phyloP scores from a whole-genome alignment of 2,113 vertebrate genomes.

The Dicentrarchus labrax region DNA sequence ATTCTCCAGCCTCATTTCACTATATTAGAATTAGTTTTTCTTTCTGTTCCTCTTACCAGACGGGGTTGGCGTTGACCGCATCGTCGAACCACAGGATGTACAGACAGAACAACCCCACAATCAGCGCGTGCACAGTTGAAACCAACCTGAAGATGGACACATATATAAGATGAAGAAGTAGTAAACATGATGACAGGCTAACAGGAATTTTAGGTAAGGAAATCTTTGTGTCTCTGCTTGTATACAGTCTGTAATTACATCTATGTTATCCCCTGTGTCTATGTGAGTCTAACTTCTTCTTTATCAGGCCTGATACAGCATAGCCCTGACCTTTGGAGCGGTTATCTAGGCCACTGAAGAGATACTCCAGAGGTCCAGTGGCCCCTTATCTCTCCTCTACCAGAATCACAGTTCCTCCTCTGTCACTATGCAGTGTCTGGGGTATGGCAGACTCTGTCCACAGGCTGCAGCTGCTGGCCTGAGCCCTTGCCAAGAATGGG shows the following conservation, averaged over 20 bases:
- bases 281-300: neutral
- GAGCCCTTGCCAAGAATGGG: constrained; percentile 2
- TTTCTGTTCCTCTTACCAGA: constrained; percentile 84
- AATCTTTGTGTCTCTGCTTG: neutral
- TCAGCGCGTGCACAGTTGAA: constrained; percentile 85
- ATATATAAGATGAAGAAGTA: neutral
- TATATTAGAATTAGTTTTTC: neutral
- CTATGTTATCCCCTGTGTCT: neutral
- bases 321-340: constrained; percentile 55
- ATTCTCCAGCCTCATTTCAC: neutral
- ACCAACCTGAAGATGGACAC: constrained; percentile 77
- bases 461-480: constrained; percentile 34
- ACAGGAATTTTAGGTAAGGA: neutral
- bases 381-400: constrained; percentile 50
- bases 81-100: constrained; percentile 88
- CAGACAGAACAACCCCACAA: constrained; percentile 86
- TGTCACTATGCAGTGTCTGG: constrained; percentile 10
- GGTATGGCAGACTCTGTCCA: constrained; percentile 13
- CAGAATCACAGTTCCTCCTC: constrained; percentile 43
- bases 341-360: constrained; percentile 56
- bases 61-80: constrained; percentile 84
- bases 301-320: constrained; percentile 20
- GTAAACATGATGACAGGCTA: neutral
- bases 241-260: constrained; percentile 16
- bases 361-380: constrained; percentile 42